Evolutionary conservation across 1,140 invertebrate species (phyloP), one percentile per base, ranked within the genome.

Genomic region (Brachionus manjavacas): DNA sequence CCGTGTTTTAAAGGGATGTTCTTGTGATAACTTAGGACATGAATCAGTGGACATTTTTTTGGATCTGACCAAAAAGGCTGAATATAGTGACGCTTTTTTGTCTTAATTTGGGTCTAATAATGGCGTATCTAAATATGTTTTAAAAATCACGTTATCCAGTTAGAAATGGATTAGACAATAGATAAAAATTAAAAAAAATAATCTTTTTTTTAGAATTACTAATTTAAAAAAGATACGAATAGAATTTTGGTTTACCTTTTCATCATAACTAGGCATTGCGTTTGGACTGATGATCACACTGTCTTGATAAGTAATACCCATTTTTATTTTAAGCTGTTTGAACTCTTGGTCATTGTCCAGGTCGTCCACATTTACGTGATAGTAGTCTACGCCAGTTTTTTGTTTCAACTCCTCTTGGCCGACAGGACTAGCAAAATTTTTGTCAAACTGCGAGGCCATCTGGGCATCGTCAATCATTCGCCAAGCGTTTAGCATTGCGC

Each of bases 301-400:
- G 52, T 81, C 79, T 35, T 60, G 52, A 20, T 81, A 81, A 9
- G 79, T 81, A 11, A 81, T 81, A 14, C 79, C 79, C 79, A 81
- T 81, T 23, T 41, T 2, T 68, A 25, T 60, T 14, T 81, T 81
- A 16, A 81, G 31, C n/a, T 14, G 16, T 23, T 68, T 20, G 43
- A 81, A 81, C 4, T 41, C 9, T 2, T 1, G 25, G 35, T 81
- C 79, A 12, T 41, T 20, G 35, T 81, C 79, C n/a, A 81, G 31
- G 4, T 81, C 52, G 39, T 81, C 52, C 16, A 64, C 79, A 16
- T 81, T 81, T 3, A 81, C 79, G n/a, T 66, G 79, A 64, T 81
- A 23, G 52, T 81, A 81, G 4, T 8, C 23, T 0, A 81, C 20
- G 20, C 79, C 79, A 14, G 60, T 39, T 16, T 35, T 68, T 12